Evolutionary conservation across 37 sponge, comb jelly and placozoan genomes (phyloP), one percentile per base, ranked within the genome.

Genomic region (Halisarca cf. caerulea): DNA sequence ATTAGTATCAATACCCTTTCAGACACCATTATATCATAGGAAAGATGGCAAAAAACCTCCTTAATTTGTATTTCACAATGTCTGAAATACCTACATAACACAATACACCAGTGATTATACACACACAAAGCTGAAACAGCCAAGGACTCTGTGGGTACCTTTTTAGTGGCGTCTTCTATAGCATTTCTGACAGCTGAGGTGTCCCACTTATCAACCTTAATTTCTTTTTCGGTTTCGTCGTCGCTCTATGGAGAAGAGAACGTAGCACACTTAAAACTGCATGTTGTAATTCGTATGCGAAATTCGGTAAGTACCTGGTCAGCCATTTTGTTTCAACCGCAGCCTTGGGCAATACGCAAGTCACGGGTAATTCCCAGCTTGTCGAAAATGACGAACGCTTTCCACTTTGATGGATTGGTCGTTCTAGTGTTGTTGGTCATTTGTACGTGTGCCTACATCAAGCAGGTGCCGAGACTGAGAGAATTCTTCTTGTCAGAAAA

Each of bases 381-480:
- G 17, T 11, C 23, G 6, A 80, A 17, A 2, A 90, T 90, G 91
- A 83, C 91, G 23, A 90, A 90, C 47, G 90, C 87, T n/a, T 95
- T 89, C 59, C 84, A 86, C 33, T 91, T 95, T 58, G 95, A 95
- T 78, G 95, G 95, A 5, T 68, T 95, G 17, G 82, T 95, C 0
- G 83, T 89, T n/a, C 82, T 95, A 41, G 83, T 61, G 8, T 66
- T 95, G 17, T 85, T 95, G 70, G 79, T 89, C 38, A 91, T 91
- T 11, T 95, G 95, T 87, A 91, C 92, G 28, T 95, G 95, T 89
- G 95, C 95, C 17, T 95, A 95, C 87, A 77, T 95, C 39, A 84
- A 87, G 58, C 60, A 64, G 30, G 90, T 95, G 3, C 95, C 95
- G 7, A 86, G 83, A 66, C 43, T 95, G 35, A 89, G 85, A 69